phyloP scores from a whole-genome alignment of 2,888 invertebrate species.

The Chloromyia formosa region DNA sequence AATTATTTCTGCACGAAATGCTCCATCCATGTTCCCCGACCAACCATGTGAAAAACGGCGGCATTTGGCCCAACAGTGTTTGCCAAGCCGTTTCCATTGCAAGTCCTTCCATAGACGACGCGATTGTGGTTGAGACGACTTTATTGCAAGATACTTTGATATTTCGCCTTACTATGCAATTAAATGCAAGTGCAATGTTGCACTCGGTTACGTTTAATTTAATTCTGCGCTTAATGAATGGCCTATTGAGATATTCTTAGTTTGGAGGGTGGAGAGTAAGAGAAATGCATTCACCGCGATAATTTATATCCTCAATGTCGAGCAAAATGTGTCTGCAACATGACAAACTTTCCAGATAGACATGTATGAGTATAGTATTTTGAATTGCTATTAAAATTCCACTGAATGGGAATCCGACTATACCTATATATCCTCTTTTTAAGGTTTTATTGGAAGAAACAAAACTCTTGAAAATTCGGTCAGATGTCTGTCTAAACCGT shows the following conservation, averaged over 20 bases:
- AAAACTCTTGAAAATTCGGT: too few relatives aligned
- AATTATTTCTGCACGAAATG: not conserved
- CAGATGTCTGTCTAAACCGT: too few relatives aligned
- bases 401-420: too few relatives aligned
- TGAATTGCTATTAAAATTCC: too few relatives aligned
- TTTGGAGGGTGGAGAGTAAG: not conserved
- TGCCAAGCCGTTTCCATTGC: not conserved
- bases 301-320: too few relatives aligned
- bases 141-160: conserved; percentile 19
- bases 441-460: too few relatives aligned
- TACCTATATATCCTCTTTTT: too few relatives aligned
- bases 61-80: conserved; percentile 15
- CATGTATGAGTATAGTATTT: too few relatives aligned
- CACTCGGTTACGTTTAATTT: conserved; percentile 33
- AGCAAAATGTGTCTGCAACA: too few relatives aligned
- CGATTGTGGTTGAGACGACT: not conserved
- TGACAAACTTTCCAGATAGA: too few relatives aligned
- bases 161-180: conserved; percentile 6
- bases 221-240: conserved; percentile 46
- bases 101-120: not conserved
- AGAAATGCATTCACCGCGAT: too few relatives aligned
- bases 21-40: not conserved
- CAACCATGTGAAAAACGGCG: conserved; percentile 39
- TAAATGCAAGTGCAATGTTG: conserved; percentile 19
- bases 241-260: conserved; percentile 30